Evolutionary conservation across 2,797 vertebrate species (phyloP), one percentile per base, ranked within the genome.

Genomic region (Distichodus sexfasciatus): DNA sequence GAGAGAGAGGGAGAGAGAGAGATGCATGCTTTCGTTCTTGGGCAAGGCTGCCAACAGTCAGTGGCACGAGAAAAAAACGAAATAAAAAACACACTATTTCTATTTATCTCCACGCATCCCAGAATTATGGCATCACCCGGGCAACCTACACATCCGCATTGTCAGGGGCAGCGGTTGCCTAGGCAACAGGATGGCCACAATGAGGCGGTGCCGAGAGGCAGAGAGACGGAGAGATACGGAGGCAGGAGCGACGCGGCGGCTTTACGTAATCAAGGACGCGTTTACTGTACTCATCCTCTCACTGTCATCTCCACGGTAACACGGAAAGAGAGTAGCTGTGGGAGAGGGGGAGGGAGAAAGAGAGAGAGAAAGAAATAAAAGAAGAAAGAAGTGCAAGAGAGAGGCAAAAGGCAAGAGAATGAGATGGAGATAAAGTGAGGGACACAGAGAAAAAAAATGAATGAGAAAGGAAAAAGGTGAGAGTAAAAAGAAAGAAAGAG

Each of bases 121-220:
- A 65, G 65, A 83, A 86, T 82, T 79, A 70, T 87, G 82, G 82
- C 85, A 76, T 78, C 31, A 71, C 85, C 83, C 81, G 85, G 82
- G 85, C 86, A 80, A 87, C 87, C 87, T 90, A 89, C 89, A 87
- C 86, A 81, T 87, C 80, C 78, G 79, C 79, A 85, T 87, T 90
- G 89, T 90, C 82, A 5, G 46, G 90, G 89, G 87, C 84, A 86
- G 78, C 78, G 54, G 89, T 92, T 90, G 83, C 91, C 90, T 77
- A 87, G 89, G 89, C 82, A 91, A 92, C 90, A 85, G 82, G 87
- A 82, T 76, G 77, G 86, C 79, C 85, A 89, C 87, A 90, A 90
- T 85, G 84, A 88, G 83, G 79, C 85, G 83, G 87, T 83, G 54
- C 84, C 84, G 57, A 87, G 78, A 86, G 82, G 85, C 70, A 29